Conservation (phyloP, 2,113 vertebrate genomes). For the Struthidea cinerea region DNA sequence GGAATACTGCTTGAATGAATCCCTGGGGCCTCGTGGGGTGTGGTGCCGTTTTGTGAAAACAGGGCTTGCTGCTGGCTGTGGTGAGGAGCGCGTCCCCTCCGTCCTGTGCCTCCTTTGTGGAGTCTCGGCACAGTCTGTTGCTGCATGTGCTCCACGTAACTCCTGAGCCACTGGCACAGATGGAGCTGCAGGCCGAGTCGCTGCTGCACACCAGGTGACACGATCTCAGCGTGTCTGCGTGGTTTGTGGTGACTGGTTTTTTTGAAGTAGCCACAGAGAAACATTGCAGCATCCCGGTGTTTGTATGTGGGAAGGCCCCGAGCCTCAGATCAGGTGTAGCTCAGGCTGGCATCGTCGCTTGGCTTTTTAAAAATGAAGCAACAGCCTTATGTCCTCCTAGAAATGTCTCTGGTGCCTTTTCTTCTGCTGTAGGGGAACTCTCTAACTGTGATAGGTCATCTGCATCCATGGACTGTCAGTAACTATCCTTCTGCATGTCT, state of each 20-base stretch:
- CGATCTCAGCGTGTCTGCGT: accelerated
- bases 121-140: not conserved
- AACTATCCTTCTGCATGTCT: not conserved
- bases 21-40: not conserved
- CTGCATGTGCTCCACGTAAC: accelerated
- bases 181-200: accelerated
- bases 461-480: not conserved
- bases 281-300: accelerated
- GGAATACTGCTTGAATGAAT: not conserved
- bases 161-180: accelerated
- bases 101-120: accelerated
- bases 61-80: not conserved
- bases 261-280: not conserved
- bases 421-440: not conserved
- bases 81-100: not conserved
- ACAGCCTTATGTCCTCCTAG: not conserved
- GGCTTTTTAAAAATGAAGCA: not conserved
- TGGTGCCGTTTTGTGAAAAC: not conserved
- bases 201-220: accelerated
- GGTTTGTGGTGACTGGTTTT: accelerated
- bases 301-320: not conserved
- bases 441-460: accelerated
- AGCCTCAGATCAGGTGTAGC: not conserved
- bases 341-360: accelerated
- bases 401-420: not conserved